These are phyloP conservation scores for Blastomussa wellsi DNA, from an alignment of 92 coral and sea anemone species.

Conservation along the genomic window DNA sequence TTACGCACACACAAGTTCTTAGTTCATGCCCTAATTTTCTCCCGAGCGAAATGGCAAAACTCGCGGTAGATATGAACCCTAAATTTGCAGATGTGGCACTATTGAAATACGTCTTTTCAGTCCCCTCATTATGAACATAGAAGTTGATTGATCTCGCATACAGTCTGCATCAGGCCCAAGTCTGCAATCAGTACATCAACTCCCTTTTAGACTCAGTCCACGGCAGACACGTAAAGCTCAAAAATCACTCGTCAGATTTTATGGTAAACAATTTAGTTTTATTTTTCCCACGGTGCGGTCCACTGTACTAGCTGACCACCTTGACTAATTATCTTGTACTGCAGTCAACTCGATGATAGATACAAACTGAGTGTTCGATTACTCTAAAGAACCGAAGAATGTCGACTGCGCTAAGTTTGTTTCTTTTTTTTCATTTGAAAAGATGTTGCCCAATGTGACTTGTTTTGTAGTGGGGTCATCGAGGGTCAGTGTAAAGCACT, in stretches of 20 bases:
- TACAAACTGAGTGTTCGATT: slow-evolving; percentile 19
- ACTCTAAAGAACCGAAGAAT: slow-evolving; percentile 46
- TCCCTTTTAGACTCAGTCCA: slow-evolving; percentile 9
- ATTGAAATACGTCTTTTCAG: neutral
- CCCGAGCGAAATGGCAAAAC: neutral
- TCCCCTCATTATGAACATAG: neutral
- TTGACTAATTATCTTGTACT: slow-evolving; percentile 22
- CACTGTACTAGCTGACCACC: neutral
- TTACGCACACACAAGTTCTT: neutral
- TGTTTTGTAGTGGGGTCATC: neutral
- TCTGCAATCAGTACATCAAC: neutral
- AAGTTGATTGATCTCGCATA: neutral
- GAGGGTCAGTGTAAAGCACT: neutral
- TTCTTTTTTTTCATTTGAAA: neutral
- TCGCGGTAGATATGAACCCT: neutral
- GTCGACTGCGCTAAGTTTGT: neutral
- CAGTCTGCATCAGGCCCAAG: neutral
- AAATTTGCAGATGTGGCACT: neutral
- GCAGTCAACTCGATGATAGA: slow-evolving; percentile 27
- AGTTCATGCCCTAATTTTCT: neutral
- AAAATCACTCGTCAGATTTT: slow-evolving; percentile 17
- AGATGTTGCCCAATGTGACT: neutral
- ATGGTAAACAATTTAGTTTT: neutral
- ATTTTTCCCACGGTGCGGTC: slow-evolving; percentile 37
- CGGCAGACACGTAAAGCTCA: neutral